A percentile compares a stretch with the other conserved stretches of the same genome.
Conservation (phyloP, 2,888 invertebrate species). For the Panopea generosa region DNA sequence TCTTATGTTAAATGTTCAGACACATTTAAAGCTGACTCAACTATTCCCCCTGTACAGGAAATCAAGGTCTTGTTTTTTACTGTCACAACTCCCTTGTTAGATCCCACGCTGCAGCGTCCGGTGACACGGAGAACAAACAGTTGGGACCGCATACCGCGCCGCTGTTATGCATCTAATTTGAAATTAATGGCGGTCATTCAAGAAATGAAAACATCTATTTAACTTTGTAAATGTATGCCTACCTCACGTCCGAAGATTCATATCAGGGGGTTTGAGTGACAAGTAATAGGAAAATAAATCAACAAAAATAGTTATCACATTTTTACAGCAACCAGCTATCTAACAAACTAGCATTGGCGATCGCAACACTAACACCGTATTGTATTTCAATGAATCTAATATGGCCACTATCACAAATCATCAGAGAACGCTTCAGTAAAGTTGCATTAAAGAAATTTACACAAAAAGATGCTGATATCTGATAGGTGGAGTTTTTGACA, state of each 20-base stretch:
- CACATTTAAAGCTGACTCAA: no score
- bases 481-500: constrained; percentile 17
- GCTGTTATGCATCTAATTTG: constrained; percentile 63
- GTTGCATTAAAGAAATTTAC: constrained; percentile 46
- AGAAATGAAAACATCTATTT: constrained; percentile 54
- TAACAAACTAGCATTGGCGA: constrained; percentile 10
- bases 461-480: constrained; percentile 35
- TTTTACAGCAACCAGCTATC: constrained; percentile 42
- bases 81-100: no score
- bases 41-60: no score
- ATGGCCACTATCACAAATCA: constrained; percentile 34
- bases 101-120: no score
- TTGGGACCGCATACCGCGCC: no score
- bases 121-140: no score
- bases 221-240: constrained; percentile 39
- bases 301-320: constrained; percentile 36
- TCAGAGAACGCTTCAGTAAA: constrained; percentile 40
- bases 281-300: constrained; percentile 45
- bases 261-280: constrained; percentile 49
- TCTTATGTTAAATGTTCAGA: no score
- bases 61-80: no score
- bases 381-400: constrained; percentile 60
- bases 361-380: constrained; percentile 47
- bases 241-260: constrained; percentile 19
- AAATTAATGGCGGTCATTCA: constrained; percentile 62